phyloP scores from a whole-genome alignment of 2,888 invertebrate species.

The Apamea anceps region DNA sequence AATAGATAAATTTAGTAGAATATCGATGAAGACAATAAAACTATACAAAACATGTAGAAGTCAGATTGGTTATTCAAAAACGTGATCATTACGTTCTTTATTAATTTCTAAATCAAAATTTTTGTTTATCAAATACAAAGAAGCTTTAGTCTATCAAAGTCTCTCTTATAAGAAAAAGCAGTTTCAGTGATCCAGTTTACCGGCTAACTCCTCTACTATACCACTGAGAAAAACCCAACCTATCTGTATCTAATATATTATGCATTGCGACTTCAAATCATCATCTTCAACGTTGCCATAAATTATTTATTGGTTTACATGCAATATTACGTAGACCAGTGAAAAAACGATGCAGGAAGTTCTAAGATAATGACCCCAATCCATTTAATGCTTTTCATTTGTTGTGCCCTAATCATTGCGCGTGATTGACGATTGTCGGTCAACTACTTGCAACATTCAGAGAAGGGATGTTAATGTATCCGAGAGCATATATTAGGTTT shows the following conservation, averaged over 20 bases:
- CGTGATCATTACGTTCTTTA: neutral
- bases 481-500: too few relatives aligned
- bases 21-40: neutral
- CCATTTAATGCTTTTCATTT: constrained; percentile 29
- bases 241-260: neutral
- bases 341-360: constrained; percentile 41
- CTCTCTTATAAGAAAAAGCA: neutral
- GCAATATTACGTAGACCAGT: constrained; percentile 5
- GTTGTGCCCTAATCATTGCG: constrained; percentile 28
- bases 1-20: neutral
- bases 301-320: constrained; percentile 15
- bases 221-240: neutral
- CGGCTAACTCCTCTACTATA: neutral
- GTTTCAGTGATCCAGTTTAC: neutral
- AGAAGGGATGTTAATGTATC: constrained; percentile 59
- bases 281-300: neutral
- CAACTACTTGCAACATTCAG: constrained; percentile 55
- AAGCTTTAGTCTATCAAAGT: neutral
- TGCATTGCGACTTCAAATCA: neutral
- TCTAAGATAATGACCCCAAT: constrained; percentile 40
- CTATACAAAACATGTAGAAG: neutral
- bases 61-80: too few relatives aligned
- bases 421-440: constrained; percentile 50
- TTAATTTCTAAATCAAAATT: neutral
- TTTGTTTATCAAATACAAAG: neutral